Evolutionary conservation across 2,797 vertebrate species (phyloP).

Genomic region (Pipistrellus pipistrellus): DNA sequence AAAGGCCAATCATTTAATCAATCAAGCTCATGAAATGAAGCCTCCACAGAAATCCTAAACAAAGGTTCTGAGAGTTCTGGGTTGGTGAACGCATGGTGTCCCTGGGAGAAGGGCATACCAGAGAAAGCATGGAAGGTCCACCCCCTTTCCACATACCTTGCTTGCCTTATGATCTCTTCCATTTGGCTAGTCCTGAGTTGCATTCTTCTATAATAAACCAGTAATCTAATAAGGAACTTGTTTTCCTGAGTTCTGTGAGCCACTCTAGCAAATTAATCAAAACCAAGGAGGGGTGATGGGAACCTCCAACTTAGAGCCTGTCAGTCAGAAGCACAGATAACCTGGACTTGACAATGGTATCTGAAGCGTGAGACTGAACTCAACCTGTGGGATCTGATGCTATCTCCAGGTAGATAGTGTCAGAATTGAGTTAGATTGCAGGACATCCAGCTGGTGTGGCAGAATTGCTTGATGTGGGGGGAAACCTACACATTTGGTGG

Average conservation of each 20-base stretch:
- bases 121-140: neutral
- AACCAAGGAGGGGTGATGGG: neutral
- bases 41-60: neutral
- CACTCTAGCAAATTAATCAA: neutral
- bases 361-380: neutral
- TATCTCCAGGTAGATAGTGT: neutral
- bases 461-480: neutral
- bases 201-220: neutral
- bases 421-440: neutral
- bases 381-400: neutral
- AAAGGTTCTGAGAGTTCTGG: neutral
- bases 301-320: neutral
- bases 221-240: neutral
- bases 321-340: constrained; percentile 1
- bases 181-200: neutral
- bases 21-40: neutral
- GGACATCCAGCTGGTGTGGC: neutral
- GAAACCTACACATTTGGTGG: neutral
- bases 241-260: constrained; percentile 20
- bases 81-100: neutral
- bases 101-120: neutral
- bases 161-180: neutral
- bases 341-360: neutral
- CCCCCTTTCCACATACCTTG: neutral
- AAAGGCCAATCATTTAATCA: neutral